Conservation (phyloP, 2,113 vertebrate genomes). For the Ornithorhynchus anatinus region DNA sequence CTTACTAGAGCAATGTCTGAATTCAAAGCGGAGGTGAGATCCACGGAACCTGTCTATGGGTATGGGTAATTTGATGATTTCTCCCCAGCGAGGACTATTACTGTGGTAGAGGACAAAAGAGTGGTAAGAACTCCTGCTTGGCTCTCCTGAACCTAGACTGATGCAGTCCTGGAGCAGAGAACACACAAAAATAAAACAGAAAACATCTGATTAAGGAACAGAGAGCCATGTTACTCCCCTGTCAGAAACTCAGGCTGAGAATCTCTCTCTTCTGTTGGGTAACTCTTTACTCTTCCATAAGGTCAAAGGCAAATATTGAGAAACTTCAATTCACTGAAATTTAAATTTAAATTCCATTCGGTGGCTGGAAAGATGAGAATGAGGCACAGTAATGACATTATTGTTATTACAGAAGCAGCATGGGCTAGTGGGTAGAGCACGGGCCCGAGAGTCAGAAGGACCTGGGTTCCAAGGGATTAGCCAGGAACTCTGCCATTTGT, state of each 20-base stretch:
- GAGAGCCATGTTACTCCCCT: not conserved
- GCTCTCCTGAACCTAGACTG: conserved; percentile 90
- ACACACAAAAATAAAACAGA: not conserved
- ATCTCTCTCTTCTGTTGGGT: not conserved
- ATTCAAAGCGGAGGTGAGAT: conserved; percentile 95
- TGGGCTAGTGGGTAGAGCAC: too few species aligned
- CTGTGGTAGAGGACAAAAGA: conserved; percentile 97
- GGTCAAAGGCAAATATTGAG: not conserved
- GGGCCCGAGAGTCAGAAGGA: too few species aligned
- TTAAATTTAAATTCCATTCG: too few species aligned
- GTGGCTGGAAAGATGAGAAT: too few species aligned
- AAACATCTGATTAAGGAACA: not conserved
- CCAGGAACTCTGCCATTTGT: too few species aligned
- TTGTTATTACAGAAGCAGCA: too few species aligned
- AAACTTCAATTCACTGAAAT: conserved; percentile 16
- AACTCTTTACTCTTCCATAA: not conserved
- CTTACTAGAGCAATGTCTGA: conserved; percentile 97
- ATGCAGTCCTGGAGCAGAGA: conserved; percentile 85
- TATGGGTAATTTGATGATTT: conserved; percentile 92
- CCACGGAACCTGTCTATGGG: conserved; percentile 93
- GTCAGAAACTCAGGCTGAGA: not conserved
- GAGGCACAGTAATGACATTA: too few species aligned
- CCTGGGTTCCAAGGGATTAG: too few species aligned
- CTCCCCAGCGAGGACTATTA: conserved; percentile 94
- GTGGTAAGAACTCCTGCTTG: conserved; percentile 85